These are phyloP conservation scores for Rhadina sibilatrix DNA, from an alignment of 2,113 vertebrate genomes.

Conservation along the genomic window DNA sequence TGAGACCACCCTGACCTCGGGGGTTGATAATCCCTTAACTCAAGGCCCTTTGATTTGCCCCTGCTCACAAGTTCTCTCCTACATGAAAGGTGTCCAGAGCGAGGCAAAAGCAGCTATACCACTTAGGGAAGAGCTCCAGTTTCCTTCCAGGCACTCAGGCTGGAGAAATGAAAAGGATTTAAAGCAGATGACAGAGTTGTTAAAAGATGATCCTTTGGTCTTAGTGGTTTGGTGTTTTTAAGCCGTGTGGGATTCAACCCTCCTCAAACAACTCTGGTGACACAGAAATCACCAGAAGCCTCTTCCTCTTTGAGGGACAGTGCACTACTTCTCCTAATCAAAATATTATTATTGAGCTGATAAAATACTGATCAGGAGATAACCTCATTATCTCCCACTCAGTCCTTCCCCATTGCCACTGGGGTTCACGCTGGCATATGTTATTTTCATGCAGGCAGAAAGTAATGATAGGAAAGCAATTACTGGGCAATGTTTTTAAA, in stretches of 20 bases:
- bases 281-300: not conserved
- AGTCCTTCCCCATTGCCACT: not conserved
- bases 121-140: not conserved
- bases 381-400: not conserved
- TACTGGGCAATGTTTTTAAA: not conserved
- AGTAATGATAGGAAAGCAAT: not conserved
- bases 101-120: not conserved
- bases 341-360: not conserved
- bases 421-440: not conserved
- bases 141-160: not conserved
- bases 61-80: not conserved
- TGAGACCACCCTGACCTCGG: rapidly evolving
- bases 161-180: not conserved
- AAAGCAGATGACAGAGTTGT: not conserved
- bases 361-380: not conserved
- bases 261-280: not conserved
- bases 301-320: not conserved
- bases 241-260: not conserved
- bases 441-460: not conserved
- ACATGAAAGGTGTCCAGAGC: not conserved
- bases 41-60: not conserved
- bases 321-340: not conserved
- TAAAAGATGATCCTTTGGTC: not conserved
- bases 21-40: not conserved
- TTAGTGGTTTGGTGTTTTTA: not conserved